phyloP scores from a whole-genome alignment of 2,888 invertebrate species.

The Baronia brevicornis region DNA sequence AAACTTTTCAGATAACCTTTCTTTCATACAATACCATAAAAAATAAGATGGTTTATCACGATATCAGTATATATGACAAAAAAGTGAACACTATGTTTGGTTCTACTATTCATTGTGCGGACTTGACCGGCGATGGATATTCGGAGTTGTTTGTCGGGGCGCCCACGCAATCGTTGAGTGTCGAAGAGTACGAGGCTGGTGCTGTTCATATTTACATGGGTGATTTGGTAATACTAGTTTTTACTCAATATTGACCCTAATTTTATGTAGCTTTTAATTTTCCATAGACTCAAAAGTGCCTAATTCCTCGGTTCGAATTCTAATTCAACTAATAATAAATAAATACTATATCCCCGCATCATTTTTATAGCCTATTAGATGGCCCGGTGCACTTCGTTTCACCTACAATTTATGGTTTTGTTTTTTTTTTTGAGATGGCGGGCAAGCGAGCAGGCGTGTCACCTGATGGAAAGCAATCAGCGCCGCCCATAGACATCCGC shows the following conservation, averaged over 20 bases:
- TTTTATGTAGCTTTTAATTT: too few relatives aligned
- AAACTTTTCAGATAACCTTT: conserved; percentile 26
- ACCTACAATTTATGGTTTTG: too few relatives aligned
- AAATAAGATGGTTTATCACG: neutral
- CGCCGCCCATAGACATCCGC: too few relatives aligned
- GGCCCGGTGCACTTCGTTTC: too few relatives aligned
- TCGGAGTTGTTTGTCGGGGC: conserved; percentile 78
- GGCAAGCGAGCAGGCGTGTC: too few relatives aligned
- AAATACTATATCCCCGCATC: too few relatives aligned
- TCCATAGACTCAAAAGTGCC: too few relatives aligned
- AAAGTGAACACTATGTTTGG: conserved; percentile 75
- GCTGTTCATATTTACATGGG: conserved; percentile 69
- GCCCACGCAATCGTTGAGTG: conserved; percentile 44
- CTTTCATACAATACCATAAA: conserved; percentile 15
- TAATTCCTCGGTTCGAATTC: too few relatives aligned
- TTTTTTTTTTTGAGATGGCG: too few relatives aligned
- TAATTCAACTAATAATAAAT: too few relatives aligned
- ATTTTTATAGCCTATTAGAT: too few relatives aligned
- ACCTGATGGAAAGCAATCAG: too few relatives aligned
- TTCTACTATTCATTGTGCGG: conserved; percentile 50
- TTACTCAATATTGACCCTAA: neutral
- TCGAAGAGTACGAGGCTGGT: conserved; percentile 59
- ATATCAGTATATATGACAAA: conserved; percentile 13
- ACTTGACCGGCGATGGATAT: conserved; percentile 68
- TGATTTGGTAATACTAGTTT: conserved; percentile 22